A percentile compares a stretch with the other conserved stretches of the same genome.
phyloP scores from a whole-genome alignment of 2,797 vertebrate genomes.

The Synaphobranchus kaupii region DNA sequence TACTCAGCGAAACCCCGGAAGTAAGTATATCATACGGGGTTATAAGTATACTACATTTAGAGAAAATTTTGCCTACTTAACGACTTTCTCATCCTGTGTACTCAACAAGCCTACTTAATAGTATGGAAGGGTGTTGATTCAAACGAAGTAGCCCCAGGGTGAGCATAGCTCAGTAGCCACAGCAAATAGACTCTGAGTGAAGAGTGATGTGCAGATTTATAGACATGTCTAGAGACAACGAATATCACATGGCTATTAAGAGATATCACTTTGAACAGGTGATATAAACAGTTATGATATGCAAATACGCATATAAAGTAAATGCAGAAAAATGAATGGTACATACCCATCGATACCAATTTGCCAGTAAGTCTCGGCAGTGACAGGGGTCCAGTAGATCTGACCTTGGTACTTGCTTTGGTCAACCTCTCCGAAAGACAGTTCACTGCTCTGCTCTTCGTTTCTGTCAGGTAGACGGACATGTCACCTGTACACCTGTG shows the following conservation, averaged over 20 bases:
- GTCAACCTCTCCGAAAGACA: constrained; percentile 72
- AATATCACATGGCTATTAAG: neutral
- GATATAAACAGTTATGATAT: neutral
- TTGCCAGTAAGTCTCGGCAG: constrained; percentile 75
- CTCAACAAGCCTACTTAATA: no score
- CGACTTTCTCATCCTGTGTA: no score
- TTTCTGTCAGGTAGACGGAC: constrained; percentile 46
- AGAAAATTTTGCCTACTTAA: no score
- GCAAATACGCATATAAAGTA: neutral
- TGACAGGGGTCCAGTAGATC: constrained; percentile 75
- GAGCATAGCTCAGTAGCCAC: neutral
- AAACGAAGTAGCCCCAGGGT: neutral
- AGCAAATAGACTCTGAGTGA: neutral
- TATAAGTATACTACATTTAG: no score
- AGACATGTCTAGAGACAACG: neutral
- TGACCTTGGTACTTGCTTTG: constrained; percentile 62
- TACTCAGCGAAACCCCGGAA: no score
- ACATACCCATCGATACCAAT: constrained; percentile 71
- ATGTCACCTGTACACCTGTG: neutral
- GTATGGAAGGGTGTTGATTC: no score
- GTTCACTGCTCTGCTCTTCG: constrained; percentile 66
- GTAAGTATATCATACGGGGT: no score
- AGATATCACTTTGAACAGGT: neutral
- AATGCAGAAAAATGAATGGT: neutral
- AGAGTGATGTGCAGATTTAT: neutral